Evolutionary conservation across 2,797 vertebrate genomes (phyloP).

Genomic region (Meriones psammophilus): DNA sequence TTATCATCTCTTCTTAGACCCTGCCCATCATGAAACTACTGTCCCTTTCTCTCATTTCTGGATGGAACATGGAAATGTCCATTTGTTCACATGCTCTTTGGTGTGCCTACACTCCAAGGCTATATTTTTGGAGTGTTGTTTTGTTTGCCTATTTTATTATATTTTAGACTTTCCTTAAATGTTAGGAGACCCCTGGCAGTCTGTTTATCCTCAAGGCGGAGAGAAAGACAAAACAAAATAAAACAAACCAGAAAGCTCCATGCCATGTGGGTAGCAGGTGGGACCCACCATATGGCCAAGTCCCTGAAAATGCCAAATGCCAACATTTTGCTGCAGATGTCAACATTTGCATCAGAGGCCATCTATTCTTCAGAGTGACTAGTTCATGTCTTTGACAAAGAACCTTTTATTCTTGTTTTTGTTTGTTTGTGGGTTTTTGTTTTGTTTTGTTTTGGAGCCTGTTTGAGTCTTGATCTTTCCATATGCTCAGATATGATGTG

Average conservation of each 20-base stretch:
- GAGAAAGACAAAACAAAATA: background rate
- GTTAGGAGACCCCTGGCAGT: background rate
- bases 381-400: background rate
- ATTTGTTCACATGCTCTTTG: background rate
- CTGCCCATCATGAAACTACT: no score
- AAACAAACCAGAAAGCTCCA: accelerated
- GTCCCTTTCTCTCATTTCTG: background rate
- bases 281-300: background rate
- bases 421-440: background rate
- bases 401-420: background rate
- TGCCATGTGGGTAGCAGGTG: no score
- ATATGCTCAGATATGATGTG: background rate
- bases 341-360: background rate
- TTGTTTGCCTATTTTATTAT: background rate
- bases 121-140: background rate
- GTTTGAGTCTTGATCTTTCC: background rate
- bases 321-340: background rate
- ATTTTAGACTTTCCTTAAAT: background rate
- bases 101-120: background rate
- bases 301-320: background rate
- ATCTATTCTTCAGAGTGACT: background rate
- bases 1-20: background rate
- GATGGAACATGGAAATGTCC: background rate
- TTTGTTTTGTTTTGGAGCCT: background rate
- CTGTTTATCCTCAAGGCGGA: background rate